These are phyloP conservation scores for Trichechus manatus DNA, from an alignment of 2,113 vertebrate genomes.

Conservation along the genomic window DNA sequence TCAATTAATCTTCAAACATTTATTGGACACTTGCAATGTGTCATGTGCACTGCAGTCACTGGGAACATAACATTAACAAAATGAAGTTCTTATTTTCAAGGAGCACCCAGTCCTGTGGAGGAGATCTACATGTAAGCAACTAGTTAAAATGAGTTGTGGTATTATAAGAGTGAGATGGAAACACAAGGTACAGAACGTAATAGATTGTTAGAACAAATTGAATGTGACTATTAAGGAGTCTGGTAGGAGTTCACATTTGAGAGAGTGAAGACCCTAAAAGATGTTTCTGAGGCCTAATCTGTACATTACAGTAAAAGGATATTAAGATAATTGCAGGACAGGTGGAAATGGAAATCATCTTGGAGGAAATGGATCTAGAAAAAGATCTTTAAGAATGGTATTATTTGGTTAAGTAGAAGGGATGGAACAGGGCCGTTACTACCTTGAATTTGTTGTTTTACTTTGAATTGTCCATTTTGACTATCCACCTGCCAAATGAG, in stretches of 20 bases:
- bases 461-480: not conserved
- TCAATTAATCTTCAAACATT: not conserved
- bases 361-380: not conserved
- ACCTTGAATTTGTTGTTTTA: not conserved
- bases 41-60: fast-evolving
- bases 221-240: not conserved
- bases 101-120: not conserved
- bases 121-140: not conserved
- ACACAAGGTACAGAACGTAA: not conserved
- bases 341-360: not conserved
- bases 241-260: not conserved
- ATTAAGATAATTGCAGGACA: not conserved
- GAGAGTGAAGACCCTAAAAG: not conserved
- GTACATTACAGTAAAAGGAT: not conserved
- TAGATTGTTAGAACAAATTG: not conserved
- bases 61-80: not conserved
- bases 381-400: not conserved
- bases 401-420: not conserved
- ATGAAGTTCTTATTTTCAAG: not conserved
- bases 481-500: not conserved
- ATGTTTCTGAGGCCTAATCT: not conserved
- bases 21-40: not conserved
- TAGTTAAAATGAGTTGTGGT: constrained; percentile 5
- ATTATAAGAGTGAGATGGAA: not conserved
- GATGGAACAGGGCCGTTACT: not conserved